Percentiles rank a stretch among this genome's conserved stretches.
These are phyloP conservation scores for Corbicula japonica DNA, from an alignment of 2,888 invertebrate genomes.

Conservation along the genomic window DNA sequence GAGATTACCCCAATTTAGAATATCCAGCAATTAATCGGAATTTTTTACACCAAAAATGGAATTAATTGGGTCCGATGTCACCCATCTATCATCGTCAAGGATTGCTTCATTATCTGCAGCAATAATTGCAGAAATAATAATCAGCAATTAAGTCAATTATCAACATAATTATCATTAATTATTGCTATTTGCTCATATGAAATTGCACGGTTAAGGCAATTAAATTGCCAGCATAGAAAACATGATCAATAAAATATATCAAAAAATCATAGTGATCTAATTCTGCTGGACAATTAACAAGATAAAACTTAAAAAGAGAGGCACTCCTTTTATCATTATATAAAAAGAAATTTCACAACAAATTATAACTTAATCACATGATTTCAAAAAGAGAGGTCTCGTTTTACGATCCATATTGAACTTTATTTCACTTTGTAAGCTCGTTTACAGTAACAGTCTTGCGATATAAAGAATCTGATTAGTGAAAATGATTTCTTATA, in stretches of 20 bases:
- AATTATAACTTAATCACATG: too few species aligned
- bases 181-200: constrained; percentile 48
- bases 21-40: constrained; percentile 20
- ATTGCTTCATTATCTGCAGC: constrained; percentile 34
- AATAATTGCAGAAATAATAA: constrained; percentile 49
- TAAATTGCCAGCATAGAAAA: constrained; percentile 25
- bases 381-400: too few species aligned
- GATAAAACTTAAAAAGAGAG: constrained; percentile 33
- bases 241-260: constrained; percentile 49
- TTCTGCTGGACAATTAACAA: constrained; percentile 39
- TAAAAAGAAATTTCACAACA: constrained; percentile 20
- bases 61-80: constrained; percentile 36
- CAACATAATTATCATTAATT: constrained; percentile 59
- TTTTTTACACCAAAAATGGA: constrained; percentile 25
- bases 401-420: too few species aligned
- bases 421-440: too few species aligned
- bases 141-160: constrained; percentile 56
- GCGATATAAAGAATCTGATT: too few species aligned
- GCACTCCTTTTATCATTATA: constrained; percentile 21
- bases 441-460: too few species aligned
- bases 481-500: too few species aligned
- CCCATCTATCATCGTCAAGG: constrained; percentile 33
- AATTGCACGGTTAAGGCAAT: constrained; percentile 47
- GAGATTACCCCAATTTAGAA: constrained; percentile 5
- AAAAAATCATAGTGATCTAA: constrained; percentile 39